These are phyloP conservation scores for Parapsyche elsis DNA, from an alignment of 1,140 invertebrate species.

Conservation along the genomic window DNA sequence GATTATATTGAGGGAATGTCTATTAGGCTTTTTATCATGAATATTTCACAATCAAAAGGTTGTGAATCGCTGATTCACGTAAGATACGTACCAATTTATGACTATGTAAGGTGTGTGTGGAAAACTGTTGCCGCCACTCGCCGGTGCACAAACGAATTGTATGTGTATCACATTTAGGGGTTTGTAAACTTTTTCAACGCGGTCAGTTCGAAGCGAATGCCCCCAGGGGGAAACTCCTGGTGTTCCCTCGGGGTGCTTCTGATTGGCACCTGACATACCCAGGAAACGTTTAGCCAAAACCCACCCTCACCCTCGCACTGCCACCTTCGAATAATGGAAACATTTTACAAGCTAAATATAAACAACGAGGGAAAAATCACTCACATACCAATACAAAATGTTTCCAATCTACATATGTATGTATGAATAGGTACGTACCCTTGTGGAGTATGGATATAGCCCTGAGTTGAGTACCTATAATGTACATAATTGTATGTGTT, in stretches of 20 bases:
- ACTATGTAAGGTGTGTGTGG: neutral
- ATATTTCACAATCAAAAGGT: no score
- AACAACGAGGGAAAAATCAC: neutral
- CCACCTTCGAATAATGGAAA: slow-evolving; percentile 20
- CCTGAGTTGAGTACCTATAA: no score
- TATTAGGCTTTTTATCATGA: no score
- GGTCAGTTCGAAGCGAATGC: slow-evolving; percentile 30
- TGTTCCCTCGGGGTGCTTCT: neutral
- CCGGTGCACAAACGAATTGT: no score
- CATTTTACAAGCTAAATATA: slow-evolving; percentile 10
- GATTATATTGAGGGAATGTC: no score
- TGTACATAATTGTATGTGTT: no score
- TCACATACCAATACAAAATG: neutral
- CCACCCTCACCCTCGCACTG: slow-evolving; percentile 2
- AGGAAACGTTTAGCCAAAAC: slow-evolving; percentile 9
- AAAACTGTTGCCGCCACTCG: neutral
- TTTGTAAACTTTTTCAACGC: slow-evolving; percentile 29
- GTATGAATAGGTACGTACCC: neutral
- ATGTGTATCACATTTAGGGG: neutral
- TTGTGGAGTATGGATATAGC: no score
- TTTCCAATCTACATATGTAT: no score
- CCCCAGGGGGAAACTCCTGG: neutral
- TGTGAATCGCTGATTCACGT: no score
- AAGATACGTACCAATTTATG: no score
- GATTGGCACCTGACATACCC: slow-evolving; percentile 44